Evolutionary conservation across 2,888 invertebrate species (phyloP), one percentile per base, ranked within the genome.

Genomic region (Falcaria lacertinaria): DNA sequence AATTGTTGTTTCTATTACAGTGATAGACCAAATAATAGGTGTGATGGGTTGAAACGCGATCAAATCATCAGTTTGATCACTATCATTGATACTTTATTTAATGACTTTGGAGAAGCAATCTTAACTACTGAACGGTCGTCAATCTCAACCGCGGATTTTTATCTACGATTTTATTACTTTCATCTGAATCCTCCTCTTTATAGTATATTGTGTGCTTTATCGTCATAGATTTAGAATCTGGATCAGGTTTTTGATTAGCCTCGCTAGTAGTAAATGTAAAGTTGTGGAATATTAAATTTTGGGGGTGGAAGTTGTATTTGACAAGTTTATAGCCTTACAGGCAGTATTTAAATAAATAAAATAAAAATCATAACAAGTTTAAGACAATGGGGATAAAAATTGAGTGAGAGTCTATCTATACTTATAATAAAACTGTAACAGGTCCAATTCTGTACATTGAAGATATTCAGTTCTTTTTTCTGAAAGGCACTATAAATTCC

Each of bases 11-110:
- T 57, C 69, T 57, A 80, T 80, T 74, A 74, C 57, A 60, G 62
- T 76, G 73, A 74, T 77, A 74, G 65, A 69, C 64, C 60, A 77
- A 80, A 81, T 75, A 70, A 74, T 66, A 69, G 66, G 62, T 57
- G 69, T 65, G 60, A 60, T 60, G 52, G 60, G 47, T 76, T 76
- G 76, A 74, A 53, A 65, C 41, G 62, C 52, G 58, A 70, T 72
- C 69, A 69, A 69, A 69, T 64, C 64, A 63, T 67, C 68, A 64
- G 56, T 68, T 64, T 57, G 52, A 57, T 52, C 56, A 62, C 55
- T 59, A 63, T 64, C 69, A 65, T 70, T 67, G 69, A 69, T 74
- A 66, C 64, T 71, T 68, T 62, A 62, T 62, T 68, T 77, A 72
- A 80, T 72, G 69, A 65, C 62, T 55, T 52, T 50, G 50, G 39